A percentile compares a stretch with the other conserved stretches of the same genome.
These are phyloP conservation scores for Carposina sasakii DNA, from an alignment of 1,140 invertebrate species.

Conservation along the genomic window DNA sequence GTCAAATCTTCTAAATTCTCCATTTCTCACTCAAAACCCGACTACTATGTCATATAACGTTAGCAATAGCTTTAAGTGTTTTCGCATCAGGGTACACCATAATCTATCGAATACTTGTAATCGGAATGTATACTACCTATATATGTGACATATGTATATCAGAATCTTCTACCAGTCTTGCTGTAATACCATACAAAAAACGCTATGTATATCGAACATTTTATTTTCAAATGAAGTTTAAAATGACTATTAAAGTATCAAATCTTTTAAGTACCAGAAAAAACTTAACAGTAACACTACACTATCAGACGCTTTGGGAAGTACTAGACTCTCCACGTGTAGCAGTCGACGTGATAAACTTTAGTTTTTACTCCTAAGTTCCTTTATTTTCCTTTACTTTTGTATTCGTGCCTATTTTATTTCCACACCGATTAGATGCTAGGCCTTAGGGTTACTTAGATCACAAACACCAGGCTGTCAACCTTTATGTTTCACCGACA, in stretches of 20 bases:
- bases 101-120: no score
- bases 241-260: no score
- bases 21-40: conserved; percentile 50
- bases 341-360: conserved; percentile 63
- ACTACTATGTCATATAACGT: conserved; percentile 23
- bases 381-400: conserved; percentile 51
- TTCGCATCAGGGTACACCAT: no score
- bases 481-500: conserved; percentile 69
- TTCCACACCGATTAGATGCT: conserved; percentile 67
- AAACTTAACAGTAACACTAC: conserved; percentile 46
- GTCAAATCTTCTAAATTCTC: no score
- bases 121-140: no score
- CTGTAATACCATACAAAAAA: no score
- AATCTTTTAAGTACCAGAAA: no score
- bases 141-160: no score
- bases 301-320: conserved; percentile 60
- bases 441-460: conserved; percentile 69
- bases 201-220: no score
- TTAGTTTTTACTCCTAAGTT: conserved; percentile 61
- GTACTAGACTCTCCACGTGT: conserved; percentile 64
- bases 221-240: no score
- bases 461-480: conserved; percentile 68
- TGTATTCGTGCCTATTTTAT: conserved; percentile 64
- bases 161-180: no score
- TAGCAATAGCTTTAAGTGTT: conserved; percentile 68